phyloP scores from a whole-genome alignment of 2,113 vertebrate genomes.

The Tupaia chinensis region DNA sequence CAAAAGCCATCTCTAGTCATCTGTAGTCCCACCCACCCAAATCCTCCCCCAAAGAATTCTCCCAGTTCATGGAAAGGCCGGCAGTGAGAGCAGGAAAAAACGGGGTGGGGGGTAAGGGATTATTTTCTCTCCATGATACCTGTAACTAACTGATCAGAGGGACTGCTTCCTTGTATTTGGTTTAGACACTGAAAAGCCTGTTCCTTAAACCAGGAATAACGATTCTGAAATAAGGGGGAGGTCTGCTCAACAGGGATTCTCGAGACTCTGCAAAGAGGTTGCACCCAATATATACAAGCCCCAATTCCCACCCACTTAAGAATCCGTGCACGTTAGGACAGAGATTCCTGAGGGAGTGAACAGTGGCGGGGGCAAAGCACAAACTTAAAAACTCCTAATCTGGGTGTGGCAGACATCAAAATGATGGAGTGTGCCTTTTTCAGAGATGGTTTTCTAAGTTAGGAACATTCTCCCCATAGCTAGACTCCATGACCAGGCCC shows the following conservation, averaged over 20 bases:
- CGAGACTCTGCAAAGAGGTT: background rate
- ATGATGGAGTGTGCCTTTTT: background rate
- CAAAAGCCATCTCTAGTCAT: background rate
- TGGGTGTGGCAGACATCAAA: background rate
- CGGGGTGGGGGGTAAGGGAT: background rate
- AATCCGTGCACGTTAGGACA: background rate
- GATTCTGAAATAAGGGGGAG: no score
- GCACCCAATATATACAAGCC: background rate
- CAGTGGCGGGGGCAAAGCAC: background rate
- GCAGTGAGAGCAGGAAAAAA: background rate
- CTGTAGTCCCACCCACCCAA: background rate
- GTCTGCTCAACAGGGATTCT: background rate
- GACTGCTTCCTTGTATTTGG: background rate
- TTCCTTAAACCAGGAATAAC: background rate
- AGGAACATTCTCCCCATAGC: background rate
- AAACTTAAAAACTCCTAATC: background rate
- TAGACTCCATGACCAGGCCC: background rate
- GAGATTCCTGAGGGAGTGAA: background rate
- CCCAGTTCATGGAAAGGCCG: constrained; percentile 37
- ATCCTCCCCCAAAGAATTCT: background rate
- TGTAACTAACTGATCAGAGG: background rate
- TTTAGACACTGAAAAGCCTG: background rate
- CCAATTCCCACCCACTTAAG: background rate
- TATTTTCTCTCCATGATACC: background rate
- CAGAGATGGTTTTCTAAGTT: constrained; percentile 34